Conservation (phyloP, 1,140 invertebrate species). For the Atta colombica region DNA sequence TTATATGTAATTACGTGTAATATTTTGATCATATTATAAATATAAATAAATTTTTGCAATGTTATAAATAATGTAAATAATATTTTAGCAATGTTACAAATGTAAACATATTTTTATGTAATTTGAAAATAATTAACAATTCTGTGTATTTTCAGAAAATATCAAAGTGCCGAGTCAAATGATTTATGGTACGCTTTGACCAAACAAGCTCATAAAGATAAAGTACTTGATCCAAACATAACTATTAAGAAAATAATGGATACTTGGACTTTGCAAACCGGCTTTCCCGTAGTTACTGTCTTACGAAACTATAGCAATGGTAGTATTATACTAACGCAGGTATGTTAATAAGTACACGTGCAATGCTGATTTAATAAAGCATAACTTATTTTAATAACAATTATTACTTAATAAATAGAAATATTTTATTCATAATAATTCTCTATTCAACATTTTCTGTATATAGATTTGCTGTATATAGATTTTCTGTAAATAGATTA, state of each 20-base stretch:
- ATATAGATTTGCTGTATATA: too few relatives aligned
- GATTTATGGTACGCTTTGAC: constrained; percentile 95
- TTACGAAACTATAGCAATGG: constrained; percentile 89
- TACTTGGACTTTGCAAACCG: constrained; percentile 96
- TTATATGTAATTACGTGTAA: too few relatives aligned
- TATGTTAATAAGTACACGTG: constrained; percentile 69
- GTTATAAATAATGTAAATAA: neutral
- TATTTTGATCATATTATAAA: too few relatives aligned
- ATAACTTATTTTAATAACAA: neutral
- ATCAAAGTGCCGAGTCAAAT: constrained; percentile 93
- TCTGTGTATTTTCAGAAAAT: constrained; percentile 86
- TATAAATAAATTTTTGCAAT: too few relatives aligned
- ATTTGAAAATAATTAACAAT: neutral
- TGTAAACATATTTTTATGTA: neutral
- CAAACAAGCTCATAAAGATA: constrained; percentile 89
- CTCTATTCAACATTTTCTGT: too few relatives aligned
- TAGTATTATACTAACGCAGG: constrained; percentile 88
- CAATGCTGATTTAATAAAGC: neutral
- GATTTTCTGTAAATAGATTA: too few relatives aligned
- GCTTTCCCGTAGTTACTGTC: constrained; percentile 94
- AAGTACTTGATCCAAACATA: constrained; percentile 88
- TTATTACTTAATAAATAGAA: too few relatives aligned
- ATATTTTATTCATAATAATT: too few relatives aligned
- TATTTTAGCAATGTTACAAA: neutral
- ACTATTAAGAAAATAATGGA: constrained; percentile 94